Base-by-base conservation (phyloP, 2,888 invertebrate species). In the Elysia crispata region DNA sequence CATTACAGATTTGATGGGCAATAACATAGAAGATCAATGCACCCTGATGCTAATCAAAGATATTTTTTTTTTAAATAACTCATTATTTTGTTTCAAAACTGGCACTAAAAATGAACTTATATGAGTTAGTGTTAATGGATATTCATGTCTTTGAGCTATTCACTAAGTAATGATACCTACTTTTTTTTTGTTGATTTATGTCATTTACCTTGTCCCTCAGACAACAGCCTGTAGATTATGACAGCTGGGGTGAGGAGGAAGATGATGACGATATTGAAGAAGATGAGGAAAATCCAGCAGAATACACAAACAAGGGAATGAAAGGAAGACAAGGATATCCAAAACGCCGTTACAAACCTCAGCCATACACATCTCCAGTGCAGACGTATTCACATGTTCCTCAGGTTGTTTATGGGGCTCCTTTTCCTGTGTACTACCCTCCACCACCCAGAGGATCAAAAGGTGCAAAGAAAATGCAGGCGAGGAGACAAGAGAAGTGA, bases 191-290 rank as follows among this genome's bases (percentile, higher is more conserved):
- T n/a, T n/a, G n/a, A n/a, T n/a, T n/a, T n/a, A n/a, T n/a, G n/a
- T n/a, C 41, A 41, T 41, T 11, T 6, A 41, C 11, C 11, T 41
- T 3, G 41, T 41, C 5, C 15, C 60, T 8, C 81, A 77, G 60
- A 72, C 60, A 49, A 62, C 86, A 86, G 64, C 83, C 82, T 20
- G 83, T 84, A 74, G 89, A 89, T 74, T 88, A 89, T 82, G 89
- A 89, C 84, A 88, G 88, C 77, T 89, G 89, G 89, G 88, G 88
- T 6, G 88, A 88, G 62, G 88, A 88, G n/a, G 86, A 85, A 80
- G 87, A 87, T 57, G 82, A 81, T 41, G 85, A 86, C 13, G 77
- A 69, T 72, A 76, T 72, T 1, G 76, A 79, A 41, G 83, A 84
- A 8, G 86, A 84, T 23, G 86, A 85, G 18, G 86, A 86, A 23